Conservation (phyloP, 1,140 invertebrate genomes). For the Goniozus legneri region DNA sequence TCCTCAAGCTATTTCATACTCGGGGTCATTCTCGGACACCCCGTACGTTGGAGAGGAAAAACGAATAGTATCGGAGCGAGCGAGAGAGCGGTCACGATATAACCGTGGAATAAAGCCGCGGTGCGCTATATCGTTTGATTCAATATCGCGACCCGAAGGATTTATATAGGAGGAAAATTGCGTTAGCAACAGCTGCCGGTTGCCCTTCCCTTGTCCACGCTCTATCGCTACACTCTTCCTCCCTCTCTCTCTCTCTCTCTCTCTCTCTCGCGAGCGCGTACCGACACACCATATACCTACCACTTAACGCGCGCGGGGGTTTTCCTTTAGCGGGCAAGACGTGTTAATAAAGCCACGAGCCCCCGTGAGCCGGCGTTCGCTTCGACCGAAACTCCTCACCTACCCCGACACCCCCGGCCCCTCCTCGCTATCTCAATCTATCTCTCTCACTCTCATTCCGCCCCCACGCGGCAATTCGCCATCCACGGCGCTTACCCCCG, state of each 20-base stretch:
- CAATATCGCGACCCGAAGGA: slow-evolving; percentile 34
- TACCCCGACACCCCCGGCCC: slow-evolving; percentile 9
- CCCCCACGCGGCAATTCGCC: slow-evolving; percentile 5
- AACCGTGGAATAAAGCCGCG: slow-evolving; percentile 19
- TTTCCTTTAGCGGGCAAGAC: slow-evolving; percentile 29
- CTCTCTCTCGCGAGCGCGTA: too few species aligned
- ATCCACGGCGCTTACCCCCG: not conserved
- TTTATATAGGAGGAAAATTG: slow-evolving; percentile 40
- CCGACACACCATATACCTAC: slow-evolving; percentile 26
- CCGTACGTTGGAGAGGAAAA: slow-evolving; percentile 1
- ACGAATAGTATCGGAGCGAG: not conserved
- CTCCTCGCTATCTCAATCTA: not conserved
- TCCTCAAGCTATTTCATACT: too few species aligned
- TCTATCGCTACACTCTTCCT: too few species aligned
- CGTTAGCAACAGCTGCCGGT: slow-evolving; percentile 36
- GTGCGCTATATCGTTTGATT: slow-evolving; percentile 33
- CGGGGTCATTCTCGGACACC: too few species aligned
- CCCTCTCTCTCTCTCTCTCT: too few species aligned
- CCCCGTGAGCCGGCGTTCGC: too few species aligned
- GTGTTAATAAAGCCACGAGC: slow-evolving; percentile 37
- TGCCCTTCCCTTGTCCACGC: too few species aligned
- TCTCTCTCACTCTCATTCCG: not conserved
- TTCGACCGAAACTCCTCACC: too few species aligned
- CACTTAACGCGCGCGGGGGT: slow-evolving; percentile 26
- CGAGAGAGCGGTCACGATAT: not conserved